Evolutionary conservation across 2,113 vertebrate genomes (phyloP).

Genomic region (Myiagra hebetior): DNA sequence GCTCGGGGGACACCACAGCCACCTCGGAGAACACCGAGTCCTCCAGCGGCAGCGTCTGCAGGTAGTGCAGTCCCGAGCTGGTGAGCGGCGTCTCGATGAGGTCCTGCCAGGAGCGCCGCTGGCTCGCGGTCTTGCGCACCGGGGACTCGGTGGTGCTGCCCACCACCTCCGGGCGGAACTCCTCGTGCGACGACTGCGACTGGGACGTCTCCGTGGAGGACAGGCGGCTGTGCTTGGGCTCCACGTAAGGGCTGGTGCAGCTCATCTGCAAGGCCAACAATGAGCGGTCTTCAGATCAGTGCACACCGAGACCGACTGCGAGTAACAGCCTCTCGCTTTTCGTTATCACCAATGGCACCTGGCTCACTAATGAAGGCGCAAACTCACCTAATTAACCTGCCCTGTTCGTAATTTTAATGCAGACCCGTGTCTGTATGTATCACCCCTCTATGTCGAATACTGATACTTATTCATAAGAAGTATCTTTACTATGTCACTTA

Average conservation of each 20-base stretch:
- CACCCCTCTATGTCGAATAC: neutral
- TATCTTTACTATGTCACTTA: neutral
- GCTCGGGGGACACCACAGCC: conserved; percentile 81
- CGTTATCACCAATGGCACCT: neutral
- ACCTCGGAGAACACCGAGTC: conserved; percentile 93
- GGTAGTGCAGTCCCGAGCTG: conserved; percentile 93
- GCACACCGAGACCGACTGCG: fast-evolving
- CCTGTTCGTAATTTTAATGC: neutral
- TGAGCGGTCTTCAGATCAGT: fast-evolving
- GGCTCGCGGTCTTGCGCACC: conserved; percentile 89
- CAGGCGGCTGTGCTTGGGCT: conserved; percentile 89
- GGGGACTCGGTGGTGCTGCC: conserved; percentile 86
- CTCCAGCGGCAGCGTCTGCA: conserved; percentile 93
- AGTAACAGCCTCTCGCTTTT: fast-evolving
- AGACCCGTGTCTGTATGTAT: neutral
- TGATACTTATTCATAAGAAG: neutral
- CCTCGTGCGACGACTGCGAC: conserved; percentile 94
- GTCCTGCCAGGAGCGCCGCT: conserved; percentile 98
- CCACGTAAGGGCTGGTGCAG: conserved; percentile 86
- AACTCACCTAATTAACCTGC: neutral
- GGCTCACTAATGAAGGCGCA: neutral
- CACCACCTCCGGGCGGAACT: conserved; percentile 87
- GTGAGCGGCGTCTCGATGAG: conserved; percentile 96
- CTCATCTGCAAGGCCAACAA: conserved; percentile 77
- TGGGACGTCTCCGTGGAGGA: conserved; percentile 96